Conservation (phyloP, 2,113 vertebrate genomes). For the Pseudopodoces humilis region DNA sequence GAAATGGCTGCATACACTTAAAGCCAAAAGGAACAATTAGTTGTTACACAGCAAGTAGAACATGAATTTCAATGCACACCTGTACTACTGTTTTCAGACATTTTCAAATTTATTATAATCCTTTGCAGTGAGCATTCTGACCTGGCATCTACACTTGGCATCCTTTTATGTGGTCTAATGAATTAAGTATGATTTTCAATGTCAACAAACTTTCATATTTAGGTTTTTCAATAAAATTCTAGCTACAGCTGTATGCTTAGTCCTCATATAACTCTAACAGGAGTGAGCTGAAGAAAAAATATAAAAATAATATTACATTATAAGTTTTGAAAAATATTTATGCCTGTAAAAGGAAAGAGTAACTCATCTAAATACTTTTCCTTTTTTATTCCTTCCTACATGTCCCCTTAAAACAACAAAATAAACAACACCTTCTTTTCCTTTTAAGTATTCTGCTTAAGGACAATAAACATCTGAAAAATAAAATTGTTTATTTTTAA, state of each 20-base stretch:
- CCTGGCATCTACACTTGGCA: not conserved
- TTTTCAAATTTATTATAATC: not conserved
- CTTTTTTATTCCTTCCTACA: not conserved
- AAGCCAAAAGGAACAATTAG: not conserved
- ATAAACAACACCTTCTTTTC: not conserved
- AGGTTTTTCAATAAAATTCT: slow-evolving; percentile 2
- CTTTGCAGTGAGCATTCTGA: not conserved
- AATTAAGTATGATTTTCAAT: not conserved
- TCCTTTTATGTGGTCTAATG: not conserved
- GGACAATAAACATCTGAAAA: not conserved
- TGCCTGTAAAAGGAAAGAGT: not conserved
- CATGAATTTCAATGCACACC: not conserved
- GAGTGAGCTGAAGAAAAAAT: not conserved
- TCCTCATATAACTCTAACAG: not conserved
- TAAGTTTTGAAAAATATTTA: not conserved
- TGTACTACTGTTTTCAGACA: not conserved
- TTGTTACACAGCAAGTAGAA: not conserved
- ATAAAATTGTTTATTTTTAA: not conserved
- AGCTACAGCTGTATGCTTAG: not conserved
- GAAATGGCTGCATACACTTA: not conserved
- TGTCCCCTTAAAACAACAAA: not conserved
- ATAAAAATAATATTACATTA: not conserved
- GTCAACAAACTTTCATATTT: not conserved
- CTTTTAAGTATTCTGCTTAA: not conserved
- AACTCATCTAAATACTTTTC: not conserved